These are phyloP conservation scores for Silvanus unidentatus DNA, from an alignment of 2,888 invertebrate genomes.

Conservation along the genomic window DNA sequence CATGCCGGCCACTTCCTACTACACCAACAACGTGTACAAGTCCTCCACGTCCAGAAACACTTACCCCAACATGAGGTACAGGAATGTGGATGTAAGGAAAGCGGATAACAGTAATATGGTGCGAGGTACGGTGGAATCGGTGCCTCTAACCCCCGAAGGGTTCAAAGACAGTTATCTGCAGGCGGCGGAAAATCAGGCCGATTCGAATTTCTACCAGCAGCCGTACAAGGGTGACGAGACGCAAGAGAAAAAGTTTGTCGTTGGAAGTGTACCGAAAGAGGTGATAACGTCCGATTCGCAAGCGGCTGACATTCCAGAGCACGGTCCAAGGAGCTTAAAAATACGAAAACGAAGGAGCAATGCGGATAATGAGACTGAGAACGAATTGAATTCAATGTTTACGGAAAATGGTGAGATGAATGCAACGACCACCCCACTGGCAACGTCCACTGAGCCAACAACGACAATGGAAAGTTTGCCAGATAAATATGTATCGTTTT, in stretches of 20 bases:
- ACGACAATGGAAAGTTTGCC: constrained; percentile 16
- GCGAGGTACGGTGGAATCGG: constrained; percentile 31
- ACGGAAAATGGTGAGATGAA: not conserved
- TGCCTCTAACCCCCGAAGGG: not conserved
- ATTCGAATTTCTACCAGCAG: constrained; percentile 10
- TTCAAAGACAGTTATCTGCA: not conserved
- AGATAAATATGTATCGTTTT: constrained; percentile 44
- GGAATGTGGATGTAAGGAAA: constrained; percentile 29
- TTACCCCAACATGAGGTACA: constrained; percentile 24
- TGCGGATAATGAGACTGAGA: constrained; percentile 10
- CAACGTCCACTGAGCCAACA: constrained; percentile 16
- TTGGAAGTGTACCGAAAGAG: constrained; percentile 61
- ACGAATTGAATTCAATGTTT: constrained; percentile 5
- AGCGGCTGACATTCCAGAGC: constrained; percentile 59
- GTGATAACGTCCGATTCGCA: constrained; percentile 47
- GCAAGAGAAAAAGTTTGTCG: constrained; percentile 53
- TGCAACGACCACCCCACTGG: constrained; percentile 9
- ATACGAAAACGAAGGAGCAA: constrained; percentile 21
- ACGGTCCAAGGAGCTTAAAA: constrained; percentile 52
- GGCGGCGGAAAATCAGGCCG: not conserved
- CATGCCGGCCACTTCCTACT: constrained; percentile 31
- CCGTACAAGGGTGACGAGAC: constrained; percentile 10
- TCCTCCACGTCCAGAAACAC: constrained; percentile 29
- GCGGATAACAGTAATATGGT: constrained; percentile 14
- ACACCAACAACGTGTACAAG: constrained; percentile 23